Evolutionary conservation across 2,113 vertebrate species (phyloP).

Genomic region (Genyomyrus donnyi): DNA sequence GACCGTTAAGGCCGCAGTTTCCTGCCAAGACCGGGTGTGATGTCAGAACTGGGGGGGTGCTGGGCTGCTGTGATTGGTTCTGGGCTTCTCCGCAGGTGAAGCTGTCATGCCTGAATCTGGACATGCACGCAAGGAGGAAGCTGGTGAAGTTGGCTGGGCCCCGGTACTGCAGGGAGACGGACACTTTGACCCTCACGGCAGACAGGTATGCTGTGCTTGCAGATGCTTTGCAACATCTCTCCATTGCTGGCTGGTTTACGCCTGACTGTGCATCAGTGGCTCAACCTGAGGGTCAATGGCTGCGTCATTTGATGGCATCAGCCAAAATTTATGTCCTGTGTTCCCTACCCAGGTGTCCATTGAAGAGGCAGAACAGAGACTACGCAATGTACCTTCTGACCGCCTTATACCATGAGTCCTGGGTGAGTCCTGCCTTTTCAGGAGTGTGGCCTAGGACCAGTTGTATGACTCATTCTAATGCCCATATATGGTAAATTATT

Average conservation of each 20-base stretch:
- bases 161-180: conserved; percentile 70
- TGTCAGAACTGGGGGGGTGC: background rate
- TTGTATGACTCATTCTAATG: conserved; percentile 3
- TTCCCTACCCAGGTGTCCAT: conserved; percentile 71
- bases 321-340: background rate
- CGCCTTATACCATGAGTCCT: conserved; percentile 92
- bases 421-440: conserved; percentile 67
- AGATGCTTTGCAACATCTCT: background rate
- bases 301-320: background rate
- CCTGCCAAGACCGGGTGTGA: background rate
- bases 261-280: background rate
- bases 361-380: conserved; percentile 85
- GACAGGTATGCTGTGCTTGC: conserved; percentile 63
- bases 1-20: background rate
- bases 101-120: conserved; percentile 82
- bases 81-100: conserved; percentile 63
- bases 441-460: background rate
- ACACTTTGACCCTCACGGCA: conserved; percentile 73
- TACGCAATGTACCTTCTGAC: conserved; percentile 87
- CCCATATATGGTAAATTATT: background rate
- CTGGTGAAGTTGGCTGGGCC: conserved; percentile 79
- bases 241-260: background rate
- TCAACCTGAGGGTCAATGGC: background rate
- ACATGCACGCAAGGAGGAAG: conserved; percentile 86
- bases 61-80: background rate